Percentiles rank a stretch among this genome's conserved stretches.
Conservation (phyloP, 2,888 invertebrate genomes). For the Acanthosepion esculentum region DNA sequence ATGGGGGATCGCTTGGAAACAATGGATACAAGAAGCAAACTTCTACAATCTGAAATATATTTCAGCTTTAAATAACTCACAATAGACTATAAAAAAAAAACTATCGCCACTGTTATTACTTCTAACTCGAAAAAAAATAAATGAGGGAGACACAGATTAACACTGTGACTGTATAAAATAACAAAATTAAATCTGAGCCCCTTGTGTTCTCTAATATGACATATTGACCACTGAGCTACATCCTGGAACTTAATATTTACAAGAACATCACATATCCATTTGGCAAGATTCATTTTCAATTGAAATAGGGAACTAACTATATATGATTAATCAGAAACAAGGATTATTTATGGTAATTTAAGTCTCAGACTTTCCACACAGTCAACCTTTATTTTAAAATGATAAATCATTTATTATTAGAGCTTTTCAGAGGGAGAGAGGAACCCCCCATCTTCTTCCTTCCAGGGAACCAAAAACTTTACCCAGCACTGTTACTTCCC, state of each 20-base stretch:
- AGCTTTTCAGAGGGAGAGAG: not conserved
- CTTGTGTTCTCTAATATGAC: not conserved
- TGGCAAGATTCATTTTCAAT: not conserved
- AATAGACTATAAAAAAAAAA: too few relatives aligned
- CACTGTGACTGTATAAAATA: not conserved
- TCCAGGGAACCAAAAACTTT: not conserved
- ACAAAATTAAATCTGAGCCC: not conserved
- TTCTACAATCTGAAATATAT: too few relatives aligned
- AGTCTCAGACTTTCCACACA: not conserved
- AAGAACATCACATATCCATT: not conserved
- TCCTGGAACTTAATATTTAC: not conserved
- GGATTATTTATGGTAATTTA: constrained; percentile 33
- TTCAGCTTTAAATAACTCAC: too few relatives aligned
- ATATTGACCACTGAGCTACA: not conserved
- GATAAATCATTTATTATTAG: not conserved
- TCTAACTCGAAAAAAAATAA: too few relatives aligned
- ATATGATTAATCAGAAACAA: not conserved
- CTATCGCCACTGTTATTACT: too few relatives aligned
- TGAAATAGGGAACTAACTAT: not conserved
- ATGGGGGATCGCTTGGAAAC: too few relatives aligned
- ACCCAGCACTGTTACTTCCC: too few relatives aligned
- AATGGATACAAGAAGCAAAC: too few relatives aligned
- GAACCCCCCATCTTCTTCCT: not conserved
- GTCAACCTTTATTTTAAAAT: not conserved
- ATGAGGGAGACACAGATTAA: too few relatives aligned